A percentile compares a stretch with the other conserved stretches of the same genome.
Evolutionary conservation across 2,113 vertebrate genomes (phyloP).

Genomic region (rabbit (Oryctolagus cuniculus)): mOryCun1.1 NC_091443.1:107106001-107106500

Average conservation of each 20-base stretch:
- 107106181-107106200: neutral
- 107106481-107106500: neutral
- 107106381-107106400: neutral
- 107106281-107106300: neutral
- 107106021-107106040: no score
- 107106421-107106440: neutral
- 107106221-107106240: neutral
- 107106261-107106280: neutral
- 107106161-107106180: neutral
- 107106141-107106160: no score
- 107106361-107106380: neutral
- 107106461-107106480: neutral
- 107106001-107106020: no score
- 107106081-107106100: no score
- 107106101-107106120: no score
- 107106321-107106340: neutral
- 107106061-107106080: no score
- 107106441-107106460: neutral
- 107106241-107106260: neutral
- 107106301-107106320: neutral
- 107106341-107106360: neutral
- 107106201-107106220: neutral
- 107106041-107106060: no score
- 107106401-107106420: neutral
- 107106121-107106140: no score